These are phyloP conservation scores for Pyralis farinalis DNA, from an alignment of 2,888 invertebrate genomes.

Conservation along the genomic window DNA sequence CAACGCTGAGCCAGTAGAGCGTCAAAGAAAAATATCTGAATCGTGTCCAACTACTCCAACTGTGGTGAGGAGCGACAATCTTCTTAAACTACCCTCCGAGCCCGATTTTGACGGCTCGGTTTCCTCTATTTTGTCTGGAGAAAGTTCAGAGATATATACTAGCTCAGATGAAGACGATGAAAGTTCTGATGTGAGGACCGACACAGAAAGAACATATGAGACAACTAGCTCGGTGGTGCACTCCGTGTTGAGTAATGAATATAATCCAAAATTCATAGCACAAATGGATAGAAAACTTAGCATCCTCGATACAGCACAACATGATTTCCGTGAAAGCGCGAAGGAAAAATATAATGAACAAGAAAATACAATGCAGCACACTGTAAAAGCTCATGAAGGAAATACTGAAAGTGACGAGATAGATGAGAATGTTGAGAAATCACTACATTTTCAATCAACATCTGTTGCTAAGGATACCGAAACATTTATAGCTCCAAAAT, in stretches of 20 bases:
- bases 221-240: slow-evolving; percentile 81
- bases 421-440: slow-evolving; percentile 20
- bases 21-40: slow-evolving; percentile 57
- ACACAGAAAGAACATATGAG: slow-evolving; percentile 66
- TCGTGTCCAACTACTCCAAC: slow-evolving; percentile 70
- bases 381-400: not conserved
- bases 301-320: slow-evolving; percentile 28
- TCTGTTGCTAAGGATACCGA: slow-evolving; percentile 26
- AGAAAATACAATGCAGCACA: slow-evolving; percentile 1
- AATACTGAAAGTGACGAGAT: slow-evolving; percentile 13
- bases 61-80: slow-evolving; percentile 52
- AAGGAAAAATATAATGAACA: not conserved
- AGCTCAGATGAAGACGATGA: slow-evolving; percentile 71
- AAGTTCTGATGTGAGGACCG: slow-evolving; percentile 70
- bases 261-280: slow-evolving; percentile 45
- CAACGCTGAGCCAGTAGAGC: slow-evolving; percentile 15
- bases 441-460: slow-evolving; percentile 28
- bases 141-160: slow-evolving; percentile 67
- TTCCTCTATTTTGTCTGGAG: slow-evolving; percentile 65
- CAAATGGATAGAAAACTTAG: slow-evolving; percentile 60
- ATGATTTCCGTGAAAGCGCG: not conserved
- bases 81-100: slow-evolving; percentile 59
- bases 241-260: slow-evolving; percentile 65
- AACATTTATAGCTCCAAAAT: slow-evolving; percentile 48
- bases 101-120: slow-evolving; percentile 60